Evolutionary conservation across 1,140 invertebrate species (phyloP).

Genomic region (Aphelinus atriplicis): DNA sequence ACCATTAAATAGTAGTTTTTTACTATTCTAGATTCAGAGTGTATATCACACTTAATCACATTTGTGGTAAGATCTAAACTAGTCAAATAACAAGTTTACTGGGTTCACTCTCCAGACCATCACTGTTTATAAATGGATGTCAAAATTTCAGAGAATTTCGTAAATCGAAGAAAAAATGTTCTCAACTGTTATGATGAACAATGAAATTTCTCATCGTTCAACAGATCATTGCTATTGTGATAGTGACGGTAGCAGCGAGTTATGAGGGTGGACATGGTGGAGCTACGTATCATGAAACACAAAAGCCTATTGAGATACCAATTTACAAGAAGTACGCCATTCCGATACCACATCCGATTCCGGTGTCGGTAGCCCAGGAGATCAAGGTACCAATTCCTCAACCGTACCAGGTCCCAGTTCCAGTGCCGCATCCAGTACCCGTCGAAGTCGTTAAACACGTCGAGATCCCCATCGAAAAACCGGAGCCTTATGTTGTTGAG

Average conservation of each 20-base stretch:
- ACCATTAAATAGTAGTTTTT: too few relatives aligned
- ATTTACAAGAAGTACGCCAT: slow-evolving; percentile 81
- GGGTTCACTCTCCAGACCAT: too few relatives aligned
- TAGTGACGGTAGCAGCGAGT: slow-evolving; percentile 47
- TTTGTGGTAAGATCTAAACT: too few relatives aligned
- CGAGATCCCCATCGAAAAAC: slow-evolving; percentile 74
- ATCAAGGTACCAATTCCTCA: slow-evolving; percentile 80
- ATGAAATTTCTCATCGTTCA: neutral
- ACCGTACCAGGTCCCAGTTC: slow-evolving; percentile 77
- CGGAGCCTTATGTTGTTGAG: slow-evolving; percentile 79
- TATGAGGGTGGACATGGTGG: slow-evolving; percentile 53
- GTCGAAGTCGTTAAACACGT: slow-evolving; percentile 78
- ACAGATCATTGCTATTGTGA: slow-evolving; percentile 52
- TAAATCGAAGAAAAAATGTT: too few relatives aligned
- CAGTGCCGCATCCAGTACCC: slow-evolving; percentile 77
- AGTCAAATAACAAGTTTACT: too few relatives aligned
- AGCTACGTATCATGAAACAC: slow-evolving; percentile 57
- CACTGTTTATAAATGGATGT: too few relatives aligned
- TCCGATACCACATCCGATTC: slow-evolving; percentile 78
- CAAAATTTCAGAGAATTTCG: too few relatives aligned
- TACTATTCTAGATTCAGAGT: too few relatives aligned
- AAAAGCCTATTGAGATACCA: slow-evolving; percentile 76
- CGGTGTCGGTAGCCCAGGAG: slow-evolving; percentile 77
- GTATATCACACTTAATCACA: too few relatives aligned
- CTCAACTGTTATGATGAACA: too few relatives aligned